These are phyloP conservation scores for Prenolepis imparis DNA, from an alignment of 2,888 invertebrate genomes.

Conservation along the genomic window DNA sequence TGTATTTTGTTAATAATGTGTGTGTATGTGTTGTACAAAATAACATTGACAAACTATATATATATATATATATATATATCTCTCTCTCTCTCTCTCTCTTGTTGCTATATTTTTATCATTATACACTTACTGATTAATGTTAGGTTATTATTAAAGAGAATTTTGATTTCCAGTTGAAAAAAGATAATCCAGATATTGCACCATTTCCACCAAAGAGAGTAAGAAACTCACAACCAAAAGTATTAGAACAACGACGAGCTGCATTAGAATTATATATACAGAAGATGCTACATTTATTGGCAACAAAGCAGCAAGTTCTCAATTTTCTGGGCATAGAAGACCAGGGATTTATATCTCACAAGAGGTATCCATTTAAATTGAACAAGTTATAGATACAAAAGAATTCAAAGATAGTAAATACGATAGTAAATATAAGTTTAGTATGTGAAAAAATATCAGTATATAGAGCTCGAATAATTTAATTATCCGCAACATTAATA, in stretches of 20 bases:
- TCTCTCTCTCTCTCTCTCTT: neutral
- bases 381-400: neutral
- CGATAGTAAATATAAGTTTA: neutral
- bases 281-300: conserved; percentile 86
- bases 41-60: neutral
- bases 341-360: conserved; percentile 71
- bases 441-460: neutral
- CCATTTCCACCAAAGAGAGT: conserved; percentile 89
- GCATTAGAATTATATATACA: conserved; percentile 88
- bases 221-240: conserved; percentile 88
- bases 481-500: neutral
- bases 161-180: conserved; percentile 85
- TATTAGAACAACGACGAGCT: conserved; percentile 87
- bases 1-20: neutral
- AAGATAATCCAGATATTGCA: conserved; percentile 86
- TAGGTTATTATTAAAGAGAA: neutral
- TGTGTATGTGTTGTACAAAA: neutral
- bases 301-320: conserved; percentile 86
- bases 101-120: neutral
- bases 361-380: conserved; percentile 72
- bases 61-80: neutral
- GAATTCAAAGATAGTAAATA: neutral
- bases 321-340: conserved; percentile 86
- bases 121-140: neutral
- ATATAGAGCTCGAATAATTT: neutral